These are phyloP conservation scores for Ammodramus savannarum DNA, from an alignment of 2,113 vertebrate genomes.

Conservation along the genomic window DNA sequence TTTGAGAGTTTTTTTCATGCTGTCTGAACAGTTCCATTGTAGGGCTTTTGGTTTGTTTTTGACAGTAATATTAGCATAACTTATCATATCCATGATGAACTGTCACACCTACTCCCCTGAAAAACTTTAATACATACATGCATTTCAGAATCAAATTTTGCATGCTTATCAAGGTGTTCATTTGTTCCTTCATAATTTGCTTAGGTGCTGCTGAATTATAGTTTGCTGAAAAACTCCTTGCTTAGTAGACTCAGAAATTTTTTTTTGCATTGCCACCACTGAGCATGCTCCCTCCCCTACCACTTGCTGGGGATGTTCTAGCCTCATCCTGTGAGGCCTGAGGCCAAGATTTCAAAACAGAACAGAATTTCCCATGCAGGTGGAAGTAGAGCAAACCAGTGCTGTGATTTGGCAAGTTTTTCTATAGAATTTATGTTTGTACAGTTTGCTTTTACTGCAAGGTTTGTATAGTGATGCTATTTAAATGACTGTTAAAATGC, in stretches of 20 bases:
- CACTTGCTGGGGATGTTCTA: background rate
- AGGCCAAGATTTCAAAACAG: background rate
- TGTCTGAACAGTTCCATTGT: background rate
- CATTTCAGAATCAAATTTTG: slow-evolving; percentile 27
- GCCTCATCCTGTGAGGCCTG: background rate
- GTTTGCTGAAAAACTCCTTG: background rate
- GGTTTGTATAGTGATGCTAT: background rate
- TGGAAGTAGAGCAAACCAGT: background rate
- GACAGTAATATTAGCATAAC: background rate
- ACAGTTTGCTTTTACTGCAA: background rate
- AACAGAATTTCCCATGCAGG: background rate
- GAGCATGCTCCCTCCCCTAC: background rate
- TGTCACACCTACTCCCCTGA: slow-evolving; percentile 18
- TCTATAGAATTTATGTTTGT: background rate
- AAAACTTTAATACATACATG: background rate
- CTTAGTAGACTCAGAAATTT: background rate
- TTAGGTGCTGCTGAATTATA: background rate
- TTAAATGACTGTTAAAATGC: background rate
- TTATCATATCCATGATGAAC: background rate
- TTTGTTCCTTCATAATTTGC: background rate
- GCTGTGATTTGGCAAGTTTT: background rate
- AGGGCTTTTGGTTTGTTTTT: background rate
- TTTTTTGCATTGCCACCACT: background rate
- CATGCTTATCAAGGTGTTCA: background rate
- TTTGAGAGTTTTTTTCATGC: accelerated